Percentiles rank a stretch among this genome's conserved stretches.
Conservation (phyloP, 2,888 invertebrate species). For the Anodontia alba region DNA sequence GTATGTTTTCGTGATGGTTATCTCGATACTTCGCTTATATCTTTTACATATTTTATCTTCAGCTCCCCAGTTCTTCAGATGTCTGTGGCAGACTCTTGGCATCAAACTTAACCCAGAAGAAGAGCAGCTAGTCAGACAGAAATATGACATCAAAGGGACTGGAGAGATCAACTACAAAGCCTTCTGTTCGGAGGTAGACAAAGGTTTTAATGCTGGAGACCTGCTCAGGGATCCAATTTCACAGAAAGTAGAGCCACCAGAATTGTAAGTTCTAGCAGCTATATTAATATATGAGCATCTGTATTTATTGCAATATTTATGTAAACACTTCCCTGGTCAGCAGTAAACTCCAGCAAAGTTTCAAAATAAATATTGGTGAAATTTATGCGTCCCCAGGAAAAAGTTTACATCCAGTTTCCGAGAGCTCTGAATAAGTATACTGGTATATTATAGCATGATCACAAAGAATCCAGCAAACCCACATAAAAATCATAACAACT, state of each 20-base stretch:
- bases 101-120: slow-evolving; percentile 80
- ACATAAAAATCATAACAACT: too few species aligned
- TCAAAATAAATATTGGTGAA: too few species aligned
- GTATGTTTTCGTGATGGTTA: too few species aligned
- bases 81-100: slow-evolving; percentile 83
- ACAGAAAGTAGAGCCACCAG: slow-evolving; percentile 76
- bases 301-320: neutral
- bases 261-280: slow-evolving; percentile 77
- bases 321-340: too few species aligned
- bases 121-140: slow-evolving; percentile 74
- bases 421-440: too few species aligned
- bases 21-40: too few species aligned
- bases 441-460: too few species aligned
- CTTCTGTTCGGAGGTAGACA: slow-evolving; percentile 83
- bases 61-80: slow-evolving; percentile 84
- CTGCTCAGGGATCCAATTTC: slow-evolving; percentile 71
- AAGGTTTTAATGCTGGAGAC: slow-evolving; percentile 80
- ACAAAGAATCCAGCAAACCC: too few species aligned
- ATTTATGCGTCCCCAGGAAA: too few species aligned
- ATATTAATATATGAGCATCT: neutral
- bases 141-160: slow-evolving; percentile 79
- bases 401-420: too few species aligned
- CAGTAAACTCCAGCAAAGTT: too few species aligned
- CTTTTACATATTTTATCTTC: slow-evolving; percentile 39
- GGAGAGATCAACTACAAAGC: slow-evolving; percentile 82